phyloP scores from a whole-genome alignment of 2,888 invertebrate genomes.

The Tuberolachnus salignus region DNA sequence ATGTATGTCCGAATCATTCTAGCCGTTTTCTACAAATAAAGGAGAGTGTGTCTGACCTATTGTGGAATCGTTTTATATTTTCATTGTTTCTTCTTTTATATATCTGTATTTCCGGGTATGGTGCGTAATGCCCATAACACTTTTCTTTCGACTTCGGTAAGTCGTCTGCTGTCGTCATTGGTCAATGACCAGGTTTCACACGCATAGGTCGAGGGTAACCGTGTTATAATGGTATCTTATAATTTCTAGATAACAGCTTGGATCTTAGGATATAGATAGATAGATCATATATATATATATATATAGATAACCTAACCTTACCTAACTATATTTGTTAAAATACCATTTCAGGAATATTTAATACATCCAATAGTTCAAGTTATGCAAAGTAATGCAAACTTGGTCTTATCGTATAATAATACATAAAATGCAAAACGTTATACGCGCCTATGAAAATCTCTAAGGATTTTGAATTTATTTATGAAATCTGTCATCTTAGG shows the following conservation, averaged over 20 bases:
- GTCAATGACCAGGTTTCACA: too few species aligned
- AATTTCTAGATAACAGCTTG: too few species aligned
- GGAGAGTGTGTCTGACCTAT: not conserved
- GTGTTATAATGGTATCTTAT: too few species aligned
- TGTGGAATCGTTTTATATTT: not conserved
- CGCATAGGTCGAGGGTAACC: not conserved
- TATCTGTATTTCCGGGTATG: not conserved
- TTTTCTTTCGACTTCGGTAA: not conserved
- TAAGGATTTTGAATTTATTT: conserved; percentile 22
- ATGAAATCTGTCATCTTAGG: conserved; percentile 5
- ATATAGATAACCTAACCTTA: too few species aligned
- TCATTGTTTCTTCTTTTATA: not conserved
- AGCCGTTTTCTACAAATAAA: not conserved
- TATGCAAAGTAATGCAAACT: conserved; percentile 7
- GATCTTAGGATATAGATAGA: too few species aligned
- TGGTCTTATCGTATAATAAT: not conserved
- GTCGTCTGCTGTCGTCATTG: not conserved
- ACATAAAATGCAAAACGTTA: not conserved
- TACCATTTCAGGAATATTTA: not conserved
- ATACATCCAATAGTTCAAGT: not conserved
- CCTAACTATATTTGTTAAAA: not conserved
- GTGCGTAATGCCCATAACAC: too few species aligned
- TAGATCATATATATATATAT: too few species aligned
- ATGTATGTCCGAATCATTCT: not conserved
- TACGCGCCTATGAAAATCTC: not conserved